Base-by-base conservation (phyloP, 2,888 invertebrate genomes). In the Bruchidius siliquastri region DNA sequence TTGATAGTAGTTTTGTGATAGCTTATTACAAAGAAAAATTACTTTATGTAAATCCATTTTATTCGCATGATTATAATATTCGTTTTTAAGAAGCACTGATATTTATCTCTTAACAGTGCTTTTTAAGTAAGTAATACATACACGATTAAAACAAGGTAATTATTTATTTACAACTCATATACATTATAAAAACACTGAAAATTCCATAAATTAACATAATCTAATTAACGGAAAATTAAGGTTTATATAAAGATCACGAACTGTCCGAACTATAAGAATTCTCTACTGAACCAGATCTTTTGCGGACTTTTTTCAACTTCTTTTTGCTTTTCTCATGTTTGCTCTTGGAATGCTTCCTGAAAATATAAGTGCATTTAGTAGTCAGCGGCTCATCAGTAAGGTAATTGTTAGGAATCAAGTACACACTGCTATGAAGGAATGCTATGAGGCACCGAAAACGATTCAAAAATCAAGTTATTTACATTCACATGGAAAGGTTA, bases 231-330 rank as follows among this genome's bases (percentile, higher is more conserved):
- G 69, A 26, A 71, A 67, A 68, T 73, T 72, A 71, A 67, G 21
- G 30, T 71, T 71, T 13, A 71, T 75, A 26, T n/a, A 32, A 70
- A 21, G 72, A 75, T 79, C 77, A 80, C 73, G 78, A 78, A 71
- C 77, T 78, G 21, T 78, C 76, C 32, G 80, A 80, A 75, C 80
- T 80, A 26, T 76, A 49, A 1, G 49, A 49, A 49, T 49, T 49
- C 13, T 49, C 49, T 49, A 49, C 49, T 8, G 49, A 49, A 18
- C 18, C 13, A 13, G 49, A 49, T 18, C 8, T 49, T 13, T 13
- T 49, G 49, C 13, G 49, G 49, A 13, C 3, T 49, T 49, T 49
- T 13, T 13, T 49, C 49, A 49, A 1, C 49, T 49, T 49, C 49
- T 49, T 49, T 49, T 49, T 49, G 49, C 49, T 49, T 13, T 49